Evolutionary conservation across 2,113 vertebrate species (phyloP).

Genomic region (Esox niger): DNA sequence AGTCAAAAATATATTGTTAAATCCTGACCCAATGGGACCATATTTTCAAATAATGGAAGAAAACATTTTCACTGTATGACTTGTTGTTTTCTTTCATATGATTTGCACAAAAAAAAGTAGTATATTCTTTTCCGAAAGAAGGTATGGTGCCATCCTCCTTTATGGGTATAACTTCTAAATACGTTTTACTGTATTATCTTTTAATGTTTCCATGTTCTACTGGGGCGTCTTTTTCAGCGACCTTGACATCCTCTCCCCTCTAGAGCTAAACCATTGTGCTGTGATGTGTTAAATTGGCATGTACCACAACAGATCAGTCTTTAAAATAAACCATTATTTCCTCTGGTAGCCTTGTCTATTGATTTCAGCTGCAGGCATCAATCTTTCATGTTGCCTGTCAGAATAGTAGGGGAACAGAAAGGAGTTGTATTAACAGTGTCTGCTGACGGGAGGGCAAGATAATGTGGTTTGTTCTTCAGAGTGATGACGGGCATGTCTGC

Average conservation of each 20-base stretch:
- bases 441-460: slow-evolving; percentile 1
- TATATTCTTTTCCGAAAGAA: neutral
- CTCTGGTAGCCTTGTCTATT: neutral
- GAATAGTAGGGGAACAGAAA: neutral
- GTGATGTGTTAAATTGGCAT: neutral
- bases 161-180: too few species aligned
- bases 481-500: neutral
- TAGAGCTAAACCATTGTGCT: neutral
- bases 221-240: neutral
- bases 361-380: neutral
- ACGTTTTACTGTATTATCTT: too few species aligned
- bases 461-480: neutral
- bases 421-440: too few species aligned
- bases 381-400: neutral
- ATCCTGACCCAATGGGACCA: neutral
- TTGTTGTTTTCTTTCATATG: neutral
- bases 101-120: neutral
- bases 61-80: too few species aligned
- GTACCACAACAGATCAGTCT: neutral
- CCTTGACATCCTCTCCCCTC: neutral
- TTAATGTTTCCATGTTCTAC: too few species aligned
- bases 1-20: neutral
- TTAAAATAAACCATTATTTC: slow-evolving; percentile 1
- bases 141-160: too few species aligned
- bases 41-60: too few species aligned